Evolutionary conservation across 2,888 invertebrate genomes (phyloP).

Genomic region (Fabriciana adippe): DNA sequence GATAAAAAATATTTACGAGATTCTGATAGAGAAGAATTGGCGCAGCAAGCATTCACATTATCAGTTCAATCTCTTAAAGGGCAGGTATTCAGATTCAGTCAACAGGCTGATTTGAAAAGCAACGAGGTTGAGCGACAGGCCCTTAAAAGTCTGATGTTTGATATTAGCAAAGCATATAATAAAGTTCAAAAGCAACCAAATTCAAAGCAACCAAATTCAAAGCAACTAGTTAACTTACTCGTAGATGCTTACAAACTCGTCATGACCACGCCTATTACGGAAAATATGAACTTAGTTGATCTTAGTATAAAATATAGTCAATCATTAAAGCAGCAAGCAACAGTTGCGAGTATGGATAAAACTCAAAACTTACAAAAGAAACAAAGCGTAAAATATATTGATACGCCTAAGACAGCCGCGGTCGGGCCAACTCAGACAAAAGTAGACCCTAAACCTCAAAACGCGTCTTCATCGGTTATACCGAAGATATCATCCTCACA

Average conservation of each 20-base stretch:
- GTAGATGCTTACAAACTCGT: constrained; percentile 87
- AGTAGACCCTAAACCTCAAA: constrained; percentile 46
- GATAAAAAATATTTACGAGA: constrained; percentile 95
- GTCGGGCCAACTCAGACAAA: constrained; percentile 46
- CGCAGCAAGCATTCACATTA: constrained; percentile 89
- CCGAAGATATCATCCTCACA: constrained; percentile 66
- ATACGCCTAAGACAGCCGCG: constrained; percentile 48
- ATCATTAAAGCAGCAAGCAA: constrained; percentile 81
- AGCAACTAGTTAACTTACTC: constrained; percentile 84
- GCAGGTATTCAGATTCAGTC: constrained; percentile 80
- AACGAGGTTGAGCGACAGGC: constrained; percentile 76
- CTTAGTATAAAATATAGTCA: constrained; percentile 87
- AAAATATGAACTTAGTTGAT: constrained; percentile 85
- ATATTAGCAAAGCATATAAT: constrained; percentile 86
- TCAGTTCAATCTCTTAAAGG: constrained; percentile 87
- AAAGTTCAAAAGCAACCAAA: constrained; percentile 84
- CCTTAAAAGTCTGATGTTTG: constrained; percentile 76
- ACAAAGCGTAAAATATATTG: constrained; percentile 56
- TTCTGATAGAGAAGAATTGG: constrained; percentile 90
- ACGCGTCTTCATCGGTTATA: constrained; percentile 46
- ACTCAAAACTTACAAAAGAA: constrained; percentile 67
- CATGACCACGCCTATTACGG: constrained; percentile 82
- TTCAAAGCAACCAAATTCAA: constrained; percentile 80
- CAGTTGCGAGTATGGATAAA: constrained; percentile 62
- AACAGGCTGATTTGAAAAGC: constrained; percentile 71